Evolutionary conservation across 2,113 vertebrate species (phyloP), one percentile per base, ranked within the genome.

Genomic region (Grus americana): DNA sequence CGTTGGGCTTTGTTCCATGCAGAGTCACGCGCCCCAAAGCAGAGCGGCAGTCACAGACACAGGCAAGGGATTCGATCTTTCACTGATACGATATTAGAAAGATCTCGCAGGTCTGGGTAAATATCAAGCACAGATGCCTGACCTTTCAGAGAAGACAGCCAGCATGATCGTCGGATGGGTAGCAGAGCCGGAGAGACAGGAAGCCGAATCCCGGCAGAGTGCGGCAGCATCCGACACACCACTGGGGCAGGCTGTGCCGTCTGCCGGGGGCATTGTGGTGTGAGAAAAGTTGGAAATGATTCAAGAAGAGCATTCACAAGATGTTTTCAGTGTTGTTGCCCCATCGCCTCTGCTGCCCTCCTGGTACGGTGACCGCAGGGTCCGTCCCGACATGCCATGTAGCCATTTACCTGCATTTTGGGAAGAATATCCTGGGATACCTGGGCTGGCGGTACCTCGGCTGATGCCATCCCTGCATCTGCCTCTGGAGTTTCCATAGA

Each of bases 401-500:
- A 21, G 59, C n/a, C 2, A 5, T 79, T 83, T 96, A 90, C 95
- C 94, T 96, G 89, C 19, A 38, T 74, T 97, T 95, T 23, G 67
- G 73, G 80, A 97, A 67, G 80, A 98, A 96, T n/a, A 91, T 50
- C 54, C 94, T 89, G 47, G 98, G 98, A 94, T 98, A 98, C 50
- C 84, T 96, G 68, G 79, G 90, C 59, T 97, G 93, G 40, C 66
- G 34, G 57, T 98, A 98, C 74, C 97, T 95, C 22, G n/a, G 86
- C 95, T 97, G 67, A 90, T 94, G 83, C 97, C 97, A 91, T 96
- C 97, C 90, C 90, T 98, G 76, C 96, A 96, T 92, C 96, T 54
- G 42, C 97, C 97, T 97, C 98, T 97, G 93, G 87, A 95, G 96
- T 98, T 98, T 76, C 98, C 98, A 96, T 98, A 98, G 97, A 98